Evolutionary conservation across 2,113 vertebrate genomes (phyloP).

Genomic region (Micromys minutus): DNA sequence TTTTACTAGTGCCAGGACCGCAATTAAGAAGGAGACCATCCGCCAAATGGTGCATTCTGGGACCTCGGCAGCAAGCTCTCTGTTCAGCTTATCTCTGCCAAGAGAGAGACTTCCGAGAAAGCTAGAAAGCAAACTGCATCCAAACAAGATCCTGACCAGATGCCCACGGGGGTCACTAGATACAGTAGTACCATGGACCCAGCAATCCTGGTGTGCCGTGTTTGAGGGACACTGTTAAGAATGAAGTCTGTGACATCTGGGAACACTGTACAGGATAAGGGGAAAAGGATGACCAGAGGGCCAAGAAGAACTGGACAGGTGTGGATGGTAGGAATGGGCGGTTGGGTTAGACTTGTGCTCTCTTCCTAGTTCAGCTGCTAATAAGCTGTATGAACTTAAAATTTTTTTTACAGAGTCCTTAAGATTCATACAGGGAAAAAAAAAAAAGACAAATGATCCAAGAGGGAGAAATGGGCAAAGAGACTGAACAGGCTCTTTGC

Average conservation of each 20-base stretch:
- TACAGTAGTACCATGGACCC: background rate
- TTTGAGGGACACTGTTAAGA: background rate
- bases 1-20: background rate
- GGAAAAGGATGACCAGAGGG: background rate
- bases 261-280: background rate
- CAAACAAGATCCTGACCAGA: background rate
- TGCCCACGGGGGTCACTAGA: background rate
- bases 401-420: background rate
- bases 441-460: slow-evolving; percentile 5
- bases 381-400: background rate
- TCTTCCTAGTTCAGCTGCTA: background rate
- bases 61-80: background rate
- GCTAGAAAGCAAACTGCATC: background rate
- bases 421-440: background rate
- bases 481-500: slow-evolving; percentile 49
- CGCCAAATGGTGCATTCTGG: slow-evolving; percentile 49
- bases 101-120: slow-evolving; percentile 50
- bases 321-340: fast-evolving
- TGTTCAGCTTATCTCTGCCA: slow-evolving; percentile 38
- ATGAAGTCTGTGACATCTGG: background rate
- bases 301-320: background rate
- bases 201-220: background rate
- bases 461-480: background rate
- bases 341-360: background rate
- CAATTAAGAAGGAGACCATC: slow-evolving; percentile 38